Percentiles rank a stretch among this genome's conserved stretches.
phyloP scores from a whole-genome alignment of 2,797 vertebrate genomes.

The Sarcoramphus papa region DNA sequence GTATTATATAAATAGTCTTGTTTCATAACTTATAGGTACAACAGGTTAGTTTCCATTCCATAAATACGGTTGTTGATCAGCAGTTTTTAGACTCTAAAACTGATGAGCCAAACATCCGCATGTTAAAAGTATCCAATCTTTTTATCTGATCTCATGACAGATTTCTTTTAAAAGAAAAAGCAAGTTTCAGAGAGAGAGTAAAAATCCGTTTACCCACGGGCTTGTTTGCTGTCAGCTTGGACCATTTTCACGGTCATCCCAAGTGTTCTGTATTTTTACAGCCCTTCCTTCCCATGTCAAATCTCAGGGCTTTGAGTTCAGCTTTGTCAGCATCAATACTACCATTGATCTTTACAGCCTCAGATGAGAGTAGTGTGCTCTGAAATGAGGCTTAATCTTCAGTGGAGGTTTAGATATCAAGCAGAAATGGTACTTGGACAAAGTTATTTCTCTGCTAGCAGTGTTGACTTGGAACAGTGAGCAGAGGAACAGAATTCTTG shows the following conservation, averaged over 20 bases:
- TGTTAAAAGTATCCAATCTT: not conserved
- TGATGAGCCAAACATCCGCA: not conserved
- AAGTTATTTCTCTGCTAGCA: not conserved
- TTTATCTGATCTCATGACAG: not conserved
- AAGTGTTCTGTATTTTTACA: not conserved
- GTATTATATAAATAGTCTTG: slow-evolving; percentile 34
- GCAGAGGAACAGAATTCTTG: not conserved
- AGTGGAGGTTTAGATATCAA: not conserved
- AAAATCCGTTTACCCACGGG: not conserved
- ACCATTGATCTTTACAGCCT: not conserved
- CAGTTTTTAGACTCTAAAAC: not conserved
- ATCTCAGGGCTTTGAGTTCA: not conserved
- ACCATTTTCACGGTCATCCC: not conserved
- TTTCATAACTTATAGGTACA: slow-evolving; percentile 22
- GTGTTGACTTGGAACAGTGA: not conserved
- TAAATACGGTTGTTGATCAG: not conserved
- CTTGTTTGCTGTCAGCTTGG: not conserved
- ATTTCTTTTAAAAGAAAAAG: not conserved
- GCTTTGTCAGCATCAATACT: not conserved
- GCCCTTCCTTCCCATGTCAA: not conserved
- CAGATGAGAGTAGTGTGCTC: not conserved
- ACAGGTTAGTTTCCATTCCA: slow-evolving; percentile 53
- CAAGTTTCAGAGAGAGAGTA: not conserved
- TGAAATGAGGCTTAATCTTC: not conserved
- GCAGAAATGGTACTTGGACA: not conserved